phyloP scores from a whole-genome alignment of 1,140 invertebrate genomes.

The Chrysopa pallens region DNA sequence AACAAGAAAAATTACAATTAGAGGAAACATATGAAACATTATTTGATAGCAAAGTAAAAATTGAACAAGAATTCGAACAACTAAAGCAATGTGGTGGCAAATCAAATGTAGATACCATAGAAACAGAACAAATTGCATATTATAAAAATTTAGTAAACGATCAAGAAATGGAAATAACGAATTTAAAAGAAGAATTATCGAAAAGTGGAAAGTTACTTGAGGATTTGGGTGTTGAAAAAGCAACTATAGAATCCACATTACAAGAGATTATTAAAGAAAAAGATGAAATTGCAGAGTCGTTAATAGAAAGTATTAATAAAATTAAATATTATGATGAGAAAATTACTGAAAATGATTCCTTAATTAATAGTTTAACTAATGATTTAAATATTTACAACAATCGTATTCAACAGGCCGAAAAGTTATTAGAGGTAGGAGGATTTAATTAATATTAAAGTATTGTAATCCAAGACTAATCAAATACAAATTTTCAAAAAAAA shows the following conservation, averaged over 20 bases:
- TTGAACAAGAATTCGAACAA: conserved; percentile 13
- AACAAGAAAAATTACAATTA: conserved; percentile 34
- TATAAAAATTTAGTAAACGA: no score
- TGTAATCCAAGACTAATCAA: no score
- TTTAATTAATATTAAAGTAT: no score
- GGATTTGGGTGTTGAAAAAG: conserved; percentile 6
- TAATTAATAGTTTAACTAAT: conserved; percentile 4
- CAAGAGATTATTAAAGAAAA: conserved; percentile 6
- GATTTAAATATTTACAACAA: background rate
- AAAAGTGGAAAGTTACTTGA: no score
- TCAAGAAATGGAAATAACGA: no score
- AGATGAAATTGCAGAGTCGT: background rate
- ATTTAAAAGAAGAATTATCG: no score
- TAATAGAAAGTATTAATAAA: background rate
- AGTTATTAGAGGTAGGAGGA: background rate
- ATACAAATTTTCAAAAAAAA: no score
- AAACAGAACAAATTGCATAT: no score
- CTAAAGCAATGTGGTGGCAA: background rate
- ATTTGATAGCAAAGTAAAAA: conserved; percentile 20
- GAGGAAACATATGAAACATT: conserved; percentile 23
- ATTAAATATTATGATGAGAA: background rate
- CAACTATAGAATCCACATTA: conserved; percentile 8
- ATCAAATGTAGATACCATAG: no score
- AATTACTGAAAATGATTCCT: background rate
- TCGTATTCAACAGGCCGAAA: background rate